Conservation (phyloP, 2,113 vertebrate species). For the Syrmaticus mikado region DNA sequence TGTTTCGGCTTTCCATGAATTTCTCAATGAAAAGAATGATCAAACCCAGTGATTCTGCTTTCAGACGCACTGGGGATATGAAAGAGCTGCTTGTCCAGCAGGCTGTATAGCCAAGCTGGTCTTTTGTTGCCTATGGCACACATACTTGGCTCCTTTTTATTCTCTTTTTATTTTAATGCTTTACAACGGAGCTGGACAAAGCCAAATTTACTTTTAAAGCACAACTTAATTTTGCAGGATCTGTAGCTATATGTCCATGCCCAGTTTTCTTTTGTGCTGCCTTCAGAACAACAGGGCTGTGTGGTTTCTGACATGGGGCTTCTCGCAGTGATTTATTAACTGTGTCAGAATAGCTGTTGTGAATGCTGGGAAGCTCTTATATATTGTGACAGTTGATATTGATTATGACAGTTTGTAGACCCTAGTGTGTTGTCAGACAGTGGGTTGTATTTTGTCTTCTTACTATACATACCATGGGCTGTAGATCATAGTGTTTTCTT, state of each 20-base stretch:
- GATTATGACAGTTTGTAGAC: constrained; percentile 74
- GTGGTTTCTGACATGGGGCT: constrained; percentile 57
- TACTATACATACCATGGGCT: constrained; percentile 61
- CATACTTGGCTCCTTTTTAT: constrained; percentile 18
- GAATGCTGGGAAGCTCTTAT: constrained; percentile 69
- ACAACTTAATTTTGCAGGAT: constrained; percentile 31
- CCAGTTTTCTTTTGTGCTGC: constrained; percentile 62
- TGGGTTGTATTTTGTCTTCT: constrained; percentile 64
- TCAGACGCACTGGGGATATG: not conserved
- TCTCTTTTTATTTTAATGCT: constrained; percentile 23
- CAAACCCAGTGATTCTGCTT: constrained; percentile 16
- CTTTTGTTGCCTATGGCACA: constrained; percentile 33
- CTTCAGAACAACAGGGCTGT: constrained; percentile 55
- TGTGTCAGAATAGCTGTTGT: constrained; percentile 73
- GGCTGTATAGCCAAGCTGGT: not conserved
- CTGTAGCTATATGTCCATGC: not conserved
- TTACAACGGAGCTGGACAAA: constrained; percentile 27
- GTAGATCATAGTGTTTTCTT: constrained; percentile 61
- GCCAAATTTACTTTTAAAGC: constrained; percentile 15
- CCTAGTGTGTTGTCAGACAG: constrained; percentile 54
- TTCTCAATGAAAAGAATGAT: constrained; percentile 42
- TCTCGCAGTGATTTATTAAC: constrained; percentile 75
- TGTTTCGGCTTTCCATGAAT: constrained; percentile 48
- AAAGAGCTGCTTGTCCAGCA: constrained; percentile 31
- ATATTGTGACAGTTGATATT: constrained; percentile 74